phyloP scores from a whole-genome alignment of 2,113 vertebrate species.

The Dipodomys stephensi region DNA sequence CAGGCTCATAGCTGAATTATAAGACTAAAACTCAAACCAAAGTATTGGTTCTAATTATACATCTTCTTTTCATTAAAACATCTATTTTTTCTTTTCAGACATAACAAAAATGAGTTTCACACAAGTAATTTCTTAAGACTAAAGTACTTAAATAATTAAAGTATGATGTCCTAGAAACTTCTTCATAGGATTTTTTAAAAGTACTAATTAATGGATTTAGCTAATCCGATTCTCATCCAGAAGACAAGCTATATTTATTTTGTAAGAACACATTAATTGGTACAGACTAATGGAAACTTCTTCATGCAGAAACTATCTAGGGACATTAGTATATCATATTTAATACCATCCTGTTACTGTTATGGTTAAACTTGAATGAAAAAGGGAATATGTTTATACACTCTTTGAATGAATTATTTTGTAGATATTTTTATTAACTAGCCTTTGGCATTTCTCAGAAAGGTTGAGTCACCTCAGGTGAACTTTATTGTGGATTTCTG shows the following conservation, averaged over 20 bases:
- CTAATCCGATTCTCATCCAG: conserved; percentile 83
- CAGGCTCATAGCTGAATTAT: not conserved
- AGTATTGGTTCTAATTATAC: conserved; percentile 10
- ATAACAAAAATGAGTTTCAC: conserved; percentile 43
- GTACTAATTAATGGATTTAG: conserved; percentile 83
- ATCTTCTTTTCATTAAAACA: not conserved
- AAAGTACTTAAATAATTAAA: conserved; percentile 70
- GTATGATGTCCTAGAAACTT: conserved; percentile 60
- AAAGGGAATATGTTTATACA: conserved; percentile 81
- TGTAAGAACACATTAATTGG: conserved; percentile 81
- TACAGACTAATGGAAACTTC: conserved; percentile 72
- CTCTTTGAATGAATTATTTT: conserved; percentile 84
- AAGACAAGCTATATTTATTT: conserved; percentile 84
- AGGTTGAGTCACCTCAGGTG: conserved; percentile 65
- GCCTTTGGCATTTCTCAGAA: conserved; percentile 66
- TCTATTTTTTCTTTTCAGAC: not conserved
- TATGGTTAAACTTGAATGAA: conserved; percentile 75
- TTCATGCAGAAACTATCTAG: conserved; percentile 76
- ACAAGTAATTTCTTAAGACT: conserved; percentile 55
- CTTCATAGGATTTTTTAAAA: conserved; percentile 74
- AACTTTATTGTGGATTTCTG: not conserved
- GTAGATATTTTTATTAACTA: conserved; percentile 76
- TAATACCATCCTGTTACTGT: conserved; percentile 71
- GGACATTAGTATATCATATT: conserved; percentile 77
- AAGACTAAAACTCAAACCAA: not conserved